A percentile compares a stretch with the other conserved stretches of the same genome.
Evolutionary conservation across 2,797 vertebrate genomes (phyloP).

Genomic region (Sus cebifrons): DNA sequence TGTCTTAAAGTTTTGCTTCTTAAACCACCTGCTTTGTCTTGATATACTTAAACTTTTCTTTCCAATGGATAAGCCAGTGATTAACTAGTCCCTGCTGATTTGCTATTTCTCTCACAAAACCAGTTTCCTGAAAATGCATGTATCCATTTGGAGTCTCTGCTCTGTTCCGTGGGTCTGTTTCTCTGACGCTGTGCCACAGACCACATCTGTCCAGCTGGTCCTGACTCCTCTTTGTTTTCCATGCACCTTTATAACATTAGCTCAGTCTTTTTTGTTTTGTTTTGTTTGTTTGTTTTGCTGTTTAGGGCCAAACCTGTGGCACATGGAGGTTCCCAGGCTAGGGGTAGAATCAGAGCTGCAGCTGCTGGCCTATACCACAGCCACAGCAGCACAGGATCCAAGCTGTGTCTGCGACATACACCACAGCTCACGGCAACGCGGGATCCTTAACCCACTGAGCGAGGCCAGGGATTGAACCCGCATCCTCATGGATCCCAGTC

Average conservation of each 20-base stretch:
- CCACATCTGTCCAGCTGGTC: neutral
- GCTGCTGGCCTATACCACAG: too few species aligned
- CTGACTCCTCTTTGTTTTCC: neutral
- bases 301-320: too few species aligned
- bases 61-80: neutral
- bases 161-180: neutral
- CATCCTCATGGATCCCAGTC: too few species aligned
- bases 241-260: neutral
- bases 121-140: neutral
- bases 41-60: neutral
- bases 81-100: neutral
- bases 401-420: too few species aligned
- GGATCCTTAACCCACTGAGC: too few species aligned
- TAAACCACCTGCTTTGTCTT: neutral
- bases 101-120: neutral
- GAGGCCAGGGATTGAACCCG: too few species aligned
- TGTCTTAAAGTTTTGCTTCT: neutral
- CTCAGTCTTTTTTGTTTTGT: neutral
- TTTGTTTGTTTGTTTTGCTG: too few species aligned
- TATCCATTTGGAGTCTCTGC: neutral
- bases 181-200: neutral
- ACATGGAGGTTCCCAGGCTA: too few species aligned
- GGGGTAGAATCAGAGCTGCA: too few species aligned
- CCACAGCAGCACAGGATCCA: too few species aligned
- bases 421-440: too few species aligned